Percentiles rank a stretch among this genome's conserved stretches.
Evolutionary conservation across 2,888 invertebrate species (phyloP).

Genomic region (Proisotoma minuta): DNA sequence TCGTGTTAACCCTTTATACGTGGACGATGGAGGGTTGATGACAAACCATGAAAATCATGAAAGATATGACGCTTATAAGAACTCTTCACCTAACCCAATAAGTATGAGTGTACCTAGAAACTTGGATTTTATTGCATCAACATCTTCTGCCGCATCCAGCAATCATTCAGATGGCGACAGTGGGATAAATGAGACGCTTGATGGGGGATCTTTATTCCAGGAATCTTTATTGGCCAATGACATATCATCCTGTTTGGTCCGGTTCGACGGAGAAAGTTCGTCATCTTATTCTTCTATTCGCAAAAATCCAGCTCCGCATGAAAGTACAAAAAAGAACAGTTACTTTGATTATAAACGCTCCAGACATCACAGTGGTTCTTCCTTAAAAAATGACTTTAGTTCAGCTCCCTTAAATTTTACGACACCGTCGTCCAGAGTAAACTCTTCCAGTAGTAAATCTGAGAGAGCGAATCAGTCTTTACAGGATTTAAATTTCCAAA

Average conservation of each 20-base stretch:
- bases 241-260: slow-evolving; percentile 22
- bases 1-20: slow-evolving; percentile 54
- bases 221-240: slow-evolving; percentile 18
- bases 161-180: slow-evolving; percentile 60
- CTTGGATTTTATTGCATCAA: slow-evolving; percentile 29
- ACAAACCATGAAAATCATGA: not conserved
- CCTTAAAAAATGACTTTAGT: slow-evolving; percentile 2
- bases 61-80: not conserved
- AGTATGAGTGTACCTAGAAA: slow-evolving; percentile 20
- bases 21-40: not conserved
- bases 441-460: not conserved
- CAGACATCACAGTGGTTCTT: slow-evolving; percentile 10
- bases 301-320: not conserved
- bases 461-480: not conserved
- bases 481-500: slow-evolving; percentile 11
- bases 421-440: not conserved
- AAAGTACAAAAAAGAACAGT: not conserved
- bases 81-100: slow-evolving; percentile 16
- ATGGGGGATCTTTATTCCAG: slow-evolving; percentile 61
- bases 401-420: slow-evolving; percentile 5
- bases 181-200: slow-evolving; percentile 69
- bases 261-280: slow-evolving; percentile 25
- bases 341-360: slow-evolving; percentile 12
- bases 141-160: slow-evolving; percentile 21
- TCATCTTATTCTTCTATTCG: slow-evolving; percentile 5